Base-by-base conservation (phyloP, 92 coral and sea anemone genomes). In the Siderastrea siderea region DNA sequence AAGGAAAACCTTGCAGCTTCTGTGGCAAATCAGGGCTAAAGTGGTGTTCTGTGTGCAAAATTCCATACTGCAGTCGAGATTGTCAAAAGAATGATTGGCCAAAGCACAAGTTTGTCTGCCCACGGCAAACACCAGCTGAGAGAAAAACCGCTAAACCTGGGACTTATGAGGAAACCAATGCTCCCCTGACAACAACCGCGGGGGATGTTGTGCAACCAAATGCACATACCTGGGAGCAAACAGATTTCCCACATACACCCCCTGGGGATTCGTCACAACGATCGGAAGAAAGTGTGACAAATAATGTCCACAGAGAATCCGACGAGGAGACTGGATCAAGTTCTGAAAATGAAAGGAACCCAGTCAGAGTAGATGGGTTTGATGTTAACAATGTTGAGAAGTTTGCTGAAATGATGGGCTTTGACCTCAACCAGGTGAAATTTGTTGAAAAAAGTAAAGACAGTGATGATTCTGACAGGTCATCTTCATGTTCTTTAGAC, bases 61-160 rank as follows among this genome's bases (percentile, higher is more conserved):
- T 82, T 3, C 99, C 96, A 15, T 97, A 97, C 78, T 97, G 99
- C 84, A 94, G 99, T 68, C 91, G 90, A n/a, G 91, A 92, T 11
- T 97, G 99, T 66, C 99, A 97, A 83, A 90, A 87, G 55, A 78
- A 87, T 17, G 96, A 97, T 89, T 92, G 98, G 94, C 79, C 92
- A 2, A 81, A 89, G 48, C 99, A 97, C 85, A 97, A 95, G 80
- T 81, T 57, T 65, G 52, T 64, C 26, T 82, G 82, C 67, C 61
- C 60, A 10, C 74, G 10, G 52, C 63, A 74, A 59, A 5, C 75
- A 63, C 16, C 59, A 52, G 75, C 75, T 10, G 60, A 77, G 58
- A 74, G 60, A 47, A 65, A 49, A 82, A 44, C 68, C 19, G 53
- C 86, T 44, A 45, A 53, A 12, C 17, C 73, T 52, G 48, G 11